Conservation (phyloP, 2,113 vertebrate species). For the Lepidothrix coronata region DNA sequence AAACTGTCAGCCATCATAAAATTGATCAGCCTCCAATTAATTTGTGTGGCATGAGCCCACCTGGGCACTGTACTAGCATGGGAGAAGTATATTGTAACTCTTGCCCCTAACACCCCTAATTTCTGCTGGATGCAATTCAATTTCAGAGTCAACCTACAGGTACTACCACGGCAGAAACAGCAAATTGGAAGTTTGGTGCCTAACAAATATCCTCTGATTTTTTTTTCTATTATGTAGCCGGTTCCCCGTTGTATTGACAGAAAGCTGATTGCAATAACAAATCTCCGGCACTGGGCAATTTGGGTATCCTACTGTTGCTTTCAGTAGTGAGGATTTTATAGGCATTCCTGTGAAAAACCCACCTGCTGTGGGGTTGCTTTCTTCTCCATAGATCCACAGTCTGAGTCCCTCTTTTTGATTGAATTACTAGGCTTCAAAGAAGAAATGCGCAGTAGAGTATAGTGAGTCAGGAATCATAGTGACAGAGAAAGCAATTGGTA, state of each 20-base stretch:
- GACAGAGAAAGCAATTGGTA: constrained; percentile 6
- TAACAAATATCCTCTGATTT: neutral
- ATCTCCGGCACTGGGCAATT: neutral
- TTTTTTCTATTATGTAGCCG: neutral
- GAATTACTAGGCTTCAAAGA: constrained; percentile 48
- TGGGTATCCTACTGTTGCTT: constrained; percentile 36
- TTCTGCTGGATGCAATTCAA: neutral
- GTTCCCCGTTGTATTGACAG: neutral
- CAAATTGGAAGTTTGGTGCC: neutral
- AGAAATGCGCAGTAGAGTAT: neutral
- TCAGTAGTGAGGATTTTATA: constrained; percentile 31
- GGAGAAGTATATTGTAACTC: neutral
- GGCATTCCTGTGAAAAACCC: constrained; percentile 38
- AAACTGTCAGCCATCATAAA: neutral
- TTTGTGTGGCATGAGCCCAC: neutral
- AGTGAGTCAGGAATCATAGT: neutral
- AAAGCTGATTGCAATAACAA: constrained; percentile 14
- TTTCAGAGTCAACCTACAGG: neutral
- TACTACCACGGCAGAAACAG: neutral
- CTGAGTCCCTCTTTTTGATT: neutral
- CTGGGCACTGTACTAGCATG: neutral
- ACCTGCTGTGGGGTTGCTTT: constrained; percentile 49
- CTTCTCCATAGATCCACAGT: constrained; percentile 20
- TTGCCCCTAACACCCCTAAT: neutral
- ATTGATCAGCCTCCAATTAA: neutral